Base-by-base conservation (phyloP, 2,113 vertebrate species). In the Parus major region DNA sequence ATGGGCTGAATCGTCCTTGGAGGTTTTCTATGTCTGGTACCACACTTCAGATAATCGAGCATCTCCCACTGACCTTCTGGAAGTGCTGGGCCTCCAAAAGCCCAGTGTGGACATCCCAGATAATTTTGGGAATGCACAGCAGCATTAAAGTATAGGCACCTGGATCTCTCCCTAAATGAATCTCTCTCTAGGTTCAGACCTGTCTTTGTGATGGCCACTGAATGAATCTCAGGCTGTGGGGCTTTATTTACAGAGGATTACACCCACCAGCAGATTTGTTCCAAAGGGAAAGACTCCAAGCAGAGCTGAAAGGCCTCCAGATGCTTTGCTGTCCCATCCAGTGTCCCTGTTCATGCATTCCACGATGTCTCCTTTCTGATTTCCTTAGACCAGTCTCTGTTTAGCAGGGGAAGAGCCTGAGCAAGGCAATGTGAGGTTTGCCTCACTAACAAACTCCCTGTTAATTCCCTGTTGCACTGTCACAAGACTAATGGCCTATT, bases 311-410 rank as follows among this genome's bases (percentile, higher is more conserved):
- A 66, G 11, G 12, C 7, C 33, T 39, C 14, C 44, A 78, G 81
- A 8, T 2, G 5, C 15, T 82, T 24, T 75, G 6, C 56, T 86
- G 33, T 66, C 29, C 56, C 41, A 47, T 12, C 33, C 46, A 46
- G 18, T 17, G 27, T 44, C 31, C 5, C 27, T 35, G 53, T 29
- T 72, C 18, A 35, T 8, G 9, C 13, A 50, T 12, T 56, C 56
- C 70, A 33, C 5, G 11, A 18, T 28, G 12, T 13, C 4, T 16
- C n/a, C 12, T 55, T 50, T 68, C 90, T 47, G 70, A 61, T 65
- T 61, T 73, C 65, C 63, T 63, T 15, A 14, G 6, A 75, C 2
- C 11, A 50, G 39, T 57, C 49, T 68, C 27, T 0, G 0, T 49
- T 71, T 57, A 44, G n/a, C 33, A 57, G 18, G 12, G 31, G 29